Evolutionary conservation across 2,797 vertebrate genomes (phyloP), one percentile per base, ranked within the genome.

Genomic region (Acanthornis magna): DNA sequence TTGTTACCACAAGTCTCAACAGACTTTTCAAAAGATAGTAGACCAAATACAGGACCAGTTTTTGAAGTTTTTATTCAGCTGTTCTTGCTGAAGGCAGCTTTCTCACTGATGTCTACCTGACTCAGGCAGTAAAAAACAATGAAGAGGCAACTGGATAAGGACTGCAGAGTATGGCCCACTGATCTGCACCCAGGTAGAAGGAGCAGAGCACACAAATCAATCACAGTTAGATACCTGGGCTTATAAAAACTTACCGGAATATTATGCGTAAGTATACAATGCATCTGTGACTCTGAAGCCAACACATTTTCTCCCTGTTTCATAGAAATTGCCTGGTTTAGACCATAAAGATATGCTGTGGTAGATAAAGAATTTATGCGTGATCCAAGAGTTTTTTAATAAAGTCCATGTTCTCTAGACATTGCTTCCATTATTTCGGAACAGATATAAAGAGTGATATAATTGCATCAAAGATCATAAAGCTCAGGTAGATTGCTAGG

Each of bases 61-160:
- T 87, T 85, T 85, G n/a, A 95, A 85, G 91, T 36, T 85, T 93
- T 84, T 86, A 72, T 88, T 91, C 48, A 58, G 34, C n/a, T 80
- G 45, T 32, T 92, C 38, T 62, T 83, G 65, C 30, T 88, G 88
- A 77, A 88, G 66, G 60, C 57, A 90, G 67, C 25, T 84, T 75
- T 86, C 84, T 79, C 9, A 2, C 53, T 92, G 61, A 79, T 83
- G 42, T 48, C 75, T 77, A 75, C 73, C 85, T 85, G 65, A 45
- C 50, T 75, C 29, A 48, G 42, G 53, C 53, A 86, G 65, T 84
- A 91, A 90, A 93, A 91, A 89, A 42, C 30, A 45, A 12, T 0
- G 1, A 2, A 86, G 51, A 89, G 17, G 36, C 63, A 91, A 60
- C 21, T 45, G 58, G 40, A 11, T 62, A 70, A 91, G 58, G 58